Conservation (phyloP, 2,888 invertebrate genomes). For the Atherix ibis region DNA sequence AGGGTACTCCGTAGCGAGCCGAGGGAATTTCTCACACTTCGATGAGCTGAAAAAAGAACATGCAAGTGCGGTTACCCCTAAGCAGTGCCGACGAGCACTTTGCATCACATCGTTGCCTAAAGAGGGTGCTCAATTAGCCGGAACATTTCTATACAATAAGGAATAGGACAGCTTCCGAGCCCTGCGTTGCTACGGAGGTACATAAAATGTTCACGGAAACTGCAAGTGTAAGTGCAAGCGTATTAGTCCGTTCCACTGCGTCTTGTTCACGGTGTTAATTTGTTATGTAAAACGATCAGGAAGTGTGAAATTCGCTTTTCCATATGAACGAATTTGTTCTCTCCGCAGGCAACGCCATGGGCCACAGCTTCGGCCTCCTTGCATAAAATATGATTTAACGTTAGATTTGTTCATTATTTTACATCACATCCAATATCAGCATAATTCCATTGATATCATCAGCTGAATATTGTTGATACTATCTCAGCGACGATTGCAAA, state of each 20-base stretch:
- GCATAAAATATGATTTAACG: no score
- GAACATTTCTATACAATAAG: slow-evolving; percentile 15
- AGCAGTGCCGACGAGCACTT: no score
- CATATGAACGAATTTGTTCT: not conserved
- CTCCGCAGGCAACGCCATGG: no score
- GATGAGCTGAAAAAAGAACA: slow-evolving; percentile 4
- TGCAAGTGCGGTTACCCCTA: slow-evolving; percentile 4
- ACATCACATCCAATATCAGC: no score
- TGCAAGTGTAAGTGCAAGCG: no score
- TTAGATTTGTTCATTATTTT: no score
- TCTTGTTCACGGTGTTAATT: slow-evolving; percentile 2
- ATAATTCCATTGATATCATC: no score
- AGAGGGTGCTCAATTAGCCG: slow-evolving; percentile 34
- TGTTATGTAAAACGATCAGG: slow-evolving; percentile 9
- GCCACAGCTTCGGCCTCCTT: no score
- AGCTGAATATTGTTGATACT: no score
- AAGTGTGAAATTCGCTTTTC: slow-evolving; percentile 10
- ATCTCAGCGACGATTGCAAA: no score
- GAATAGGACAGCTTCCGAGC: not conserved
- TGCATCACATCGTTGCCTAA: slow-evolving; percentile 10
- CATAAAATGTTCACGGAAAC: slow-evolving; percentile 2
- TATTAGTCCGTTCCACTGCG: no score
- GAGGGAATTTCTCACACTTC: not conserved
- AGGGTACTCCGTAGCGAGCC: not conserved
- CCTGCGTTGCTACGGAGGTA: not conserved